These are phyloP conservation scores for Lonchura striata DNA, from an alignment of 2,113 vertebrate genomes.

Conservation along the genomic window DNA sequence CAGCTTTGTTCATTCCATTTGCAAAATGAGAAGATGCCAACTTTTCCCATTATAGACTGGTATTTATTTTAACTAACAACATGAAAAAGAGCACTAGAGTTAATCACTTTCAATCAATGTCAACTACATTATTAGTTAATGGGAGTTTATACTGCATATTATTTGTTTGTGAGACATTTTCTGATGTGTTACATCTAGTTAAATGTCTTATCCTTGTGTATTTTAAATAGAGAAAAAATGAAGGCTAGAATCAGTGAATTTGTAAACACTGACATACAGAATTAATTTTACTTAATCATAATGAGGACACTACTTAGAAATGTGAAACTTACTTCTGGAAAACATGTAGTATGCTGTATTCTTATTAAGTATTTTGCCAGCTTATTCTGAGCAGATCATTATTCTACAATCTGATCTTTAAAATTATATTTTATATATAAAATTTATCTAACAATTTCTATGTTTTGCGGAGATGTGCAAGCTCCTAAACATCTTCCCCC, in stretches of 20 bases:
- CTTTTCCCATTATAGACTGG: conserved; percentile 61
- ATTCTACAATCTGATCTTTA: not conserved
- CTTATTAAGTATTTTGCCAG: not conserved
- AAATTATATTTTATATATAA: not conserved
- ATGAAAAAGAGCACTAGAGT: conserved; percentile 73
- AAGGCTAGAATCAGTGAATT: conserved; percentile 66
- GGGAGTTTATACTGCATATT: conserved; percentile 76
- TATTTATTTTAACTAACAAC: conserved; percentile 81
- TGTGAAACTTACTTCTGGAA: not conserved
- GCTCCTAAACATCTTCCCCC: not conserved
- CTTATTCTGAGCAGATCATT: not conserved
- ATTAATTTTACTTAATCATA: conserved; percentile 59
- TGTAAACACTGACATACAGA: conserved; percentile 43
- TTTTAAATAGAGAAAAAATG: conserved; percentile 70
- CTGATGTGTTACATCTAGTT: conserved; percentile 76
- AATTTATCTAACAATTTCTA: not conserved
- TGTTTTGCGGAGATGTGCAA: not conserved
- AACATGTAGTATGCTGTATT: accelerated
- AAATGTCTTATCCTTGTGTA: conserved; percentile 72
- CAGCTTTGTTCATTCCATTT: conserved; percentile 69
- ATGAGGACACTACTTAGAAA: not conserved
- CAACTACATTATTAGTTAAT: conserved; percentile 79
- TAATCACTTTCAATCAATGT: conserved; percentile 83
- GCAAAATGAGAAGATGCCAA: conserved; percentile 71
- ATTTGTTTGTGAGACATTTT: conserved; percentile 77